Evolutionary conservation across 1,140 invertebrate genomes (phyloP).

Genomic region (Sipha flava): DNA sequence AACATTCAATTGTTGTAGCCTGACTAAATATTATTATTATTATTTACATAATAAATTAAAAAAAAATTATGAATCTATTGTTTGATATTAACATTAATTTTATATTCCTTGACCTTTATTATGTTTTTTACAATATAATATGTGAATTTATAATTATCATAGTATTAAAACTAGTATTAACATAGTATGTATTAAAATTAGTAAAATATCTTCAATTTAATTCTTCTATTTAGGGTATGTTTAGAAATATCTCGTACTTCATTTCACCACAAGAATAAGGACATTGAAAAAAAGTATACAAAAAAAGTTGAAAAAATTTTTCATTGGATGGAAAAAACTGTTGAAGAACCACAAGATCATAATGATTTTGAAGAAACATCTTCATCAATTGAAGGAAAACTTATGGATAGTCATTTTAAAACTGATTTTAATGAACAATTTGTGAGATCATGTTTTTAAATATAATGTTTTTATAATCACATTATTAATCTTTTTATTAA

Average conservation of each 20-base stretch:
- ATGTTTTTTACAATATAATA: not conserved
- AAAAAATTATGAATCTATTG: too few species aligned
- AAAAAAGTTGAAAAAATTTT: conserved; percentile 13
- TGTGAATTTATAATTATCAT: not conserved
- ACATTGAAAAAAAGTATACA: conserved; percentile 19
- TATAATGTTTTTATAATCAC: not conserved
- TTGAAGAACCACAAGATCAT: conserved; percentile 10
- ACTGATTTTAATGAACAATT: not conserved
- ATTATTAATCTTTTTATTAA: not conserved
- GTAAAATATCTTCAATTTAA: too few species aligned
- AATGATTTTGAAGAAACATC: conserved; percentile 25
- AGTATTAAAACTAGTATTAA: too few species aligned
- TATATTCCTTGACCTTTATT: too few species aligned
- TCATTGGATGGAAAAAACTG: conserved; percentile 6
- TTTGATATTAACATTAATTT: too few species aligned
- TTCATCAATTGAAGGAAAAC: conserved; percentile 25
- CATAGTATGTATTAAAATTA: too few species aligned
- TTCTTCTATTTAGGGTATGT: not conserved
- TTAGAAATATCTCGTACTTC: conserved; percentile 30
- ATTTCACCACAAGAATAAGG: conserved; percentile 22
- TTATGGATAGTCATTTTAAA: not conserved
- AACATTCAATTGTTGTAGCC: too few species aligned
- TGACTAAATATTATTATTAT: too few species aligned
- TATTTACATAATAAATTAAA: too few species aligned
- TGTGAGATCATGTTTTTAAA: not conserved